A percentile compares a stretch with the other conserved stretches of the same genome.
phyloP scores from a whole-genome alignment of 2,113 vertebrate genomes.

The Periophthalmus modestus region DNA sequence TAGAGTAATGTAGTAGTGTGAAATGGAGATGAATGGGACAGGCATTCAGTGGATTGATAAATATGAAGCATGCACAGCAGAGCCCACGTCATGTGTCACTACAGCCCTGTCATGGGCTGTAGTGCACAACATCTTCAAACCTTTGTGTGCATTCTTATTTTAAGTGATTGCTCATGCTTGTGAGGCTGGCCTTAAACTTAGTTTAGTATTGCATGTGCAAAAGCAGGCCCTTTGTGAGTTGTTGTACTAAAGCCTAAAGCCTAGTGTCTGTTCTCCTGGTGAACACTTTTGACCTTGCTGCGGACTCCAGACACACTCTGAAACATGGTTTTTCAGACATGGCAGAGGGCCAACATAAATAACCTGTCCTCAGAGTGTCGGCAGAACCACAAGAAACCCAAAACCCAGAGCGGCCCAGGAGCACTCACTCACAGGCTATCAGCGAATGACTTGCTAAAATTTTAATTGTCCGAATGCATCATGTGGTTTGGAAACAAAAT shows the following conservation, averaged over 20 bases:
- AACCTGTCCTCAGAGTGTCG: constrained; percentile 73
- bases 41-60: not conserved
- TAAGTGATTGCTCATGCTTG: not conserved
- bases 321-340: constrained; percentile 63
- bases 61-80: not conserved
- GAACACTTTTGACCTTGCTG: constrained; percentile 68
- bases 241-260: not conserved
- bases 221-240: not conserved
- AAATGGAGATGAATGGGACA: not conserved
- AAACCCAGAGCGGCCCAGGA: constrained; percentile 69
- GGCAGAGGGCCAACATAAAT: constrained; percentile 71
- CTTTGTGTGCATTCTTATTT: not conserved
- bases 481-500: constrained; percentile 79
- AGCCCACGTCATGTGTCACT: not conserved
- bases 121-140: not conserved
- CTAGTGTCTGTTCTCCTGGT: constrained; percentile 37
- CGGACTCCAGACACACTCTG: constrained; percentile 67
- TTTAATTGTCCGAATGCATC: constrained; percentile 85
- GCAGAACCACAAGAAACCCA: constrained; percentile 79
- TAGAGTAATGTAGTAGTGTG: not conserved
- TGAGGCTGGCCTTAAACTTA: not conserved
- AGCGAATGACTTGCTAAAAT: constrained; percentile 83
- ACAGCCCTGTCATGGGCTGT: too few relatives aligned
- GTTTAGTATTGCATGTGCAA: not conserved
- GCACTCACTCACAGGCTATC: constrained; percentile 74